A percentile compares a stretch with the other conserved stretches of the same genome.
These are phyloP conservation scores for Tholera decimalis DNA, from an alignment of 2,888 invertebrate species.

Conservation along the genomic window DNA sequence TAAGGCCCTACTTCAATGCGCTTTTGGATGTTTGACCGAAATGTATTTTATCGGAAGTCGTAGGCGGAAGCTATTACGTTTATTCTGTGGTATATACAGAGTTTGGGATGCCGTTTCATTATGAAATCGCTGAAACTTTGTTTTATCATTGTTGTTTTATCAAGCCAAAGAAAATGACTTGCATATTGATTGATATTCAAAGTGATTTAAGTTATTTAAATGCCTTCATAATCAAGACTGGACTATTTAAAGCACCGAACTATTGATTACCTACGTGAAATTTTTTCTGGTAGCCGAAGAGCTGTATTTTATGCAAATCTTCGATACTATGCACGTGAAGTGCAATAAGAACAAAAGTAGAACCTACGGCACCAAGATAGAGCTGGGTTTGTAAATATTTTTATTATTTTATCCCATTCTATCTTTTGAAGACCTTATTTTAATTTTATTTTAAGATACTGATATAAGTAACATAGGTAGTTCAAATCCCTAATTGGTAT, in stretches of 20 bases:
- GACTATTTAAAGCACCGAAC: background rate
- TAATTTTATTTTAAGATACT: no score
- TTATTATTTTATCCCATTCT: background rate
- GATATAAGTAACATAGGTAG: no score
- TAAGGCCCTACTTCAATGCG: constrained; percentile 19
- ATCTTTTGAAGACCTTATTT: background rate
- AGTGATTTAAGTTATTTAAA: no score
- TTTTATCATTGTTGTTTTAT: background rate
- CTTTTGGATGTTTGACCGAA: constrained; percentile 3
- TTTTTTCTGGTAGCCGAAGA: constrained; percentile 1
- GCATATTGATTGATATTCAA: no score
- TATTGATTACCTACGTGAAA: background rate
- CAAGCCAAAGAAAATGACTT: background rate
- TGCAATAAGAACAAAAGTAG: constrained; percentile 7
- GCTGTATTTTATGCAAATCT: constrained; percentile 16
- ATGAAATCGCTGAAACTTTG: background rate
- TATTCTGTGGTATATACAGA: constrained; percentile 7
- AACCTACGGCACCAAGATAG: background rate
- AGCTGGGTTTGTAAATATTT: constrained; percentile 1
- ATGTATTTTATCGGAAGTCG: constrained; percentile 35
- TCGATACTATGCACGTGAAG: background rate
- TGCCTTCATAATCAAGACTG: background rate
- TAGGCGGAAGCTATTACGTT: constrained; percentile 16
- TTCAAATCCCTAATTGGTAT: no score
- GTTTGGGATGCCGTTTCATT: background rate